Evolutionary conservation across 1,140 invertebrate genomes (phyloP).

Genomic region (Belonocnema kinseyi): DNA sequence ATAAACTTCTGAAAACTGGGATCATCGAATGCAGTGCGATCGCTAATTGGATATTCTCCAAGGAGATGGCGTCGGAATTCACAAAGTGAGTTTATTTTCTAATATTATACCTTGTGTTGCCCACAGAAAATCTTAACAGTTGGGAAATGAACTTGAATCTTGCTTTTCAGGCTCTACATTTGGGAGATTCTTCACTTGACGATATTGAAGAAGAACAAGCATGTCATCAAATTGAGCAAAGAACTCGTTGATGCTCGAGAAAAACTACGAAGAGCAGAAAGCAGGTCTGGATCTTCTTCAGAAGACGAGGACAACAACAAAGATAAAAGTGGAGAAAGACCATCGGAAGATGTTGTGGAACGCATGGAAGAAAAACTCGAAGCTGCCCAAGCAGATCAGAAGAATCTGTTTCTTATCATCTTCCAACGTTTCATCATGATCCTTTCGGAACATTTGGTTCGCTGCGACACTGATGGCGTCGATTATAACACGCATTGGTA

Average conservation of each 20-base stretch:
- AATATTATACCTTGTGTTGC: neutral
- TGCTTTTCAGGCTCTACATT: conserved; percentile 85
- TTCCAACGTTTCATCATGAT: conserved; percentile 99
- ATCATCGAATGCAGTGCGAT: conserved; percentile 97
- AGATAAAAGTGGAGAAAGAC: conserved; percentile 84
- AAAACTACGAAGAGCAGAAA: conserved; percentile 84
- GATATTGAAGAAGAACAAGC: conserved; percentile 97
- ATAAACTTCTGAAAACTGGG: conserved; percentile 98
- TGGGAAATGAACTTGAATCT: neutral
- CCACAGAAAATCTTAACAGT: no score
- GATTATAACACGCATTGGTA: conserved; percentile 98
- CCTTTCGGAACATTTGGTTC: conserved; percentile 95
- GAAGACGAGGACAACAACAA: conserved; percentile 82
- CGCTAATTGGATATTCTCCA: conserved; percentile 99
- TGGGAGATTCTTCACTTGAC: conserved; percentile 98
- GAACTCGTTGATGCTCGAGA: conserved; percentile 92
- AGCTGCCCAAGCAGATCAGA: conserved; percentile 95
- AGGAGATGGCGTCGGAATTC: conserved; percentile 95
- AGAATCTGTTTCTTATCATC: conserved; percentile 97
- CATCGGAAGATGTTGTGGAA: conserved; percentile 91
- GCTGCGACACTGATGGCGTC: conserved; percentile 93
- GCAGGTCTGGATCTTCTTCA: conserved; percentile 86
- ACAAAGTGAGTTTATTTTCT: conserved; percentile 81
- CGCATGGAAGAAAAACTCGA: conserved; percentile 97
- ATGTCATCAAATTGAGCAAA: conserved; percentile 88